Base-by-base conservation (phyloP, 2,113 vertebrate species). In the Mohoua ochrocephala region DNA sequence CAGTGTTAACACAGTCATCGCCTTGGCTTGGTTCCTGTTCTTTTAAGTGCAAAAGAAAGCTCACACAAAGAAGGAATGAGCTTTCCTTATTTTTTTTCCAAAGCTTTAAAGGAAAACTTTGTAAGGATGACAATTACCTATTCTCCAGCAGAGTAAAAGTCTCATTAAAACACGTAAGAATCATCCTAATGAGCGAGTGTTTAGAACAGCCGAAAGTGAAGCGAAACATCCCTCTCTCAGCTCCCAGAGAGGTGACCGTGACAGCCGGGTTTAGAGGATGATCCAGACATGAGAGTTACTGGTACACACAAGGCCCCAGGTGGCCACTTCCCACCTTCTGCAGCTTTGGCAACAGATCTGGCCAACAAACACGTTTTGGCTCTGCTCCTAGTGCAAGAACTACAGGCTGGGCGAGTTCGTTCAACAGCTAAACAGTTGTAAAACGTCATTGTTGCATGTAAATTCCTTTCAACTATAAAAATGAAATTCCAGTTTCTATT, bases 361-460 rank as follows among this genome's bases (percentile, higher is more conserved):
- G 95, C 95, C 94, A 94, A 71, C 89, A 80, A 39, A 44, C 83
- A 78, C 21, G 1, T 91, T 94, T 96, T 97, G 97, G 97, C 97
- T 97, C 97, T 79, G 97, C 98, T 98, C 96, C 93, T 97, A 94
- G 95, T 94, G 95, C 94, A 97, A 97, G 93, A 97, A 96, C 90
- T 76, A 68, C 95, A 97, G 95, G 96, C 97, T 97, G 97, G 97
- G 97, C 91, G 96, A 97, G 96, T 97, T 95, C 93, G 31, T 97
- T 97, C 91, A 96, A 97, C 97, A 98, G 97, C 97, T 97, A 96
- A 98, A 98, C 98, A 98, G 98, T 98, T 97, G 96, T 98, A 97
- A 98, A 97, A 91, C 47, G 84, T 98, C 97, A 97, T 98, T 97
- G 98, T 98, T 99, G 98, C 98, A 98, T 99, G 98, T 98, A 97